Conservation (phyloP, 2,888 invertebrate genomes). For the Melieria crassipennis region DNA sequence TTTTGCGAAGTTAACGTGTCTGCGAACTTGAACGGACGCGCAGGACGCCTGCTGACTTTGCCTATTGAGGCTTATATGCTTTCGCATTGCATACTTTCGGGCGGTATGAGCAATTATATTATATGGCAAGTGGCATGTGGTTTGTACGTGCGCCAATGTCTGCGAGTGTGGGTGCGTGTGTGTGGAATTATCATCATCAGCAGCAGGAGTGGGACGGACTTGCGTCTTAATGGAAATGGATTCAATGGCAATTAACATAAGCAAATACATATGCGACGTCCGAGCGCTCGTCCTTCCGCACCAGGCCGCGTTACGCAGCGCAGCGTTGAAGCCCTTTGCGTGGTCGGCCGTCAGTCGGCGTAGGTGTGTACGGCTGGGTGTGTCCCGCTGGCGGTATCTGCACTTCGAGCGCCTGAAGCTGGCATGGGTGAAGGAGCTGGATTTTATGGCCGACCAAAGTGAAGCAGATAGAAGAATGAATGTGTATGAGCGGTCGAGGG, state of each 20-base stretch:
- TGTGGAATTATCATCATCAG: constrained; percentile 51
- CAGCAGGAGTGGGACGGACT: constrained; percentile 42
- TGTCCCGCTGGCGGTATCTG: no score
- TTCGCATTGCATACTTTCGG: constrained; percentile 15
- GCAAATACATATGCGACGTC: constrained; percentile 52
- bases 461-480: neutral
- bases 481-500: neutral
- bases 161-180: constrained; percentile 39
- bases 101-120: constrained; percentile 23
- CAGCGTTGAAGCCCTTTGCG: neutral
- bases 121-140: no score
- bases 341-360: neutral
- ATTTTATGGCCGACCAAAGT: neutral
- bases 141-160: constrained; percentile 18
- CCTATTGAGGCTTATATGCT: neutral
- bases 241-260: constrained; percentile 64
- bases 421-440: neutral
- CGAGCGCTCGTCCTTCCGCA: neutral
- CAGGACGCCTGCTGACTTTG: constrained; percentile 30
- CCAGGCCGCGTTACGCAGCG: neutral
- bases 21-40: neutral
- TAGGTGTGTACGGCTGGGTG: neutral
- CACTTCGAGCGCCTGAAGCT: no score
- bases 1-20: constrained; percentile 9
- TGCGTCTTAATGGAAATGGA: constrained; percentile 62